Evolutionary conservation across 1,140 invertebrate genomes (phyloP).

Genomic region (Sweltsa coloradensis): DNA sequence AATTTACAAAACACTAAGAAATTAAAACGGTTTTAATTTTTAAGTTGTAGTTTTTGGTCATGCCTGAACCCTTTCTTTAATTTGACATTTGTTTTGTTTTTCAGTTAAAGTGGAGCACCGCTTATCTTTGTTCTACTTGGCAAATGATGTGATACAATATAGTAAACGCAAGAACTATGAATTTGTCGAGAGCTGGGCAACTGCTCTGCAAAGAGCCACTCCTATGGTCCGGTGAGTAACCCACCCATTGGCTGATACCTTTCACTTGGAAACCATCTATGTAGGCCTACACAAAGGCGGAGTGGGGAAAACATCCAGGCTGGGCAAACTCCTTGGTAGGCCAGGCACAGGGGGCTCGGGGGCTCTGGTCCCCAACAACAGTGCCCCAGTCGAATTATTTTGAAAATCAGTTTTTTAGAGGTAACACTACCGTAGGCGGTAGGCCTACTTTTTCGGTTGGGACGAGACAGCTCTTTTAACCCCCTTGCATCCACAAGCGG

Average conservation of each 20-base stretch:
- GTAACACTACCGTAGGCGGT: too few relatives aligned
- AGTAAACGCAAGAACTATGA: conserved; percentile 82
- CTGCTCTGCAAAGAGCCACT: conserved; percentile 78
- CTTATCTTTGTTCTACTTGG: conserved; percentile 83
- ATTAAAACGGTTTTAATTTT: not conserved
- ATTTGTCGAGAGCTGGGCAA: conserved; percentile 84
- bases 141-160: conserved; percentile 93
- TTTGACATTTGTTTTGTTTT: conserved; percentile 21
- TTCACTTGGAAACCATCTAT: conserved; percentile 1
- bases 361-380: too few relatives aligned
- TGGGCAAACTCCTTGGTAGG: too few relatives aligned
- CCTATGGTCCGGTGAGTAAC: conserved; percentile 65
- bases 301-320: too few relatives aligned
- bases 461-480: too few relatives aligned
- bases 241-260: conserved; percentile 11
- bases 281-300: not conserved
- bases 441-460: too few relatives aligned
- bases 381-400: too few relatives aligned
- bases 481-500: too few relatives aligned
- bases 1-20: not conserved
- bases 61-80: not conserved
- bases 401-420: too few relatives aligned
- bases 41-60: conserved; percentile 4
- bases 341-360: too few relatives aligned
- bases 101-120: conserved; percentile 71